Evolutionary conservation across 1,140 invertebrate species (phyloP).

Genomic region (Rhyzopertha dominica): DNA sequence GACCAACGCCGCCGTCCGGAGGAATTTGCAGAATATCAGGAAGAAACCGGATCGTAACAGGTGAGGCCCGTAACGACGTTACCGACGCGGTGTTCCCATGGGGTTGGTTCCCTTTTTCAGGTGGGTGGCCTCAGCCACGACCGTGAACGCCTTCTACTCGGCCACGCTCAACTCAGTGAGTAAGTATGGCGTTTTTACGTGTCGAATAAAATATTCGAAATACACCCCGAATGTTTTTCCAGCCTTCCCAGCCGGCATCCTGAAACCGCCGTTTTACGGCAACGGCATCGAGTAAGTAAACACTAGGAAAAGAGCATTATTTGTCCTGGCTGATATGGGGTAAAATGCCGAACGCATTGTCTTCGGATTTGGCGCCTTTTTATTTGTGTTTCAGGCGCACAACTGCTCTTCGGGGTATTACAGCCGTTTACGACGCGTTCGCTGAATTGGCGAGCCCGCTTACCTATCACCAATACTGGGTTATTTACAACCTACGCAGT

Average conservation of each 20-base stretch:
- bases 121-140: constrained; percentile 62
- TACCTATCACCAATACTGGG: no score
- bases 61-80: constrained; percentile 19
- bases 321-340: constrained; percentile 3
- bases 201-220: constrained; percentile 18
- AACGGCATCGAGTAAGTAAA: constrained; percentile 40
- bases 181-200: constrained; percentile 49
- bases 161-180: constrained; percentile 76
- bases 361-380: no score
- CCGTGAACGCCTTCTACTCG: constrained; percentile 77
- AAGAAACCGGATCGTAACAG: constrained; percentile 51
- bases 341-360: not conserved
- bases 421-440: no score
- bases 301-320: constrained; percentile 12
- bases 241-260: constrained; percentile 35
- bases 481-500: no score
- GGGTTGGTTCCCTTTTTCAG: constrained; percentile 49
- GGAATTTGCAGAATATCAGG: constrained; percentile 56
- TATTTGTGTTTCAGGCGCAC: no score
- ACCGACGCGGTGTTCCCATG: no score
- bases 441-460: no score
- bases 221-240: constrained; percentile 27
- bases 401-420: no score
- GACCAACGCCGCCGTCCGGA: constrained; percentile 53
- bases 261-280: constrained; percentile 43